Evolutionary conservation across 2,113 vertebrate genomes (phyloP).

Genomic region (Cairina moschata): DNA sequence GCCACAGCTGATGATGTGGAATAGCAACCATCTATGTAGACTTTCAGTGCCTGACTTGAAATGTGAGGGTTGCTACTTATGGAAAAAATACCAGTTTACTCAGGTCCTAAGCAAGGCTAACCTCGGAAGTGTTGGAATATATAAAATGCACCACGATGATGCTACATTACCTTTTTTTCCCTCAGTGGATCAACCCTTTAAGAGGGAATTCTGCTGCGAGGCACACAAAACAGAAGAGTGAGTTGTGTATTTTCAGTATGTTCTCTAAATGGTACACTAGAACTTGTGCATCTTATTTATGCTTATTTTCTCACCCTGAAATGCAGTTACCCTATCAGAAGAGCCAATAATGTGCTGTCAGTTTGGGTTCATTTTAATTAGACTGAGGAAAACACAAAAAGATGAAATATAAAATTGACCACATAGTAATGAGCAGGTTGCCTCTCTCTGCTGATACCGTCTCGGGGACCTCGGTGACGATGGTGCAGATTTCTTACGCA

Average conservation of each 20-base stretch:
- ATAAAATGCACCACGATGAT: neutral
- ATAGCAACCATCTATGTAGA: neutral
- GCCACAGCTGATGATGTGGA: neutral
- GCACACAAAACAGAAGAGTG: neutral
- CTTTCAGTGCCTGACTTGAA: neutral
- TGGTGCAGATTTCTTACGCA: neutral
- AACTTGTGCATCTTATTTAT: neutral
- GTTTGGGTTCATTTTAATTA: neutral
- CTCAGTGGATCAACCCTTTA: neutral
- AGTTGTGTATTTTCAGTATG: neutral
- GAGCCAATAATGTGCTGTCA: neutral
- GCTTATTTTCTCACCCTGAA: neutral
- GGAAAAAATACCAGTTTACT: neutral
- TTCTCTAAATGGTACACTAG: neutral
- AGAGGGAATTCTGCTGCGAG: neutral
- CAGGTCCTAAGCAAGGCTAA: neutral
- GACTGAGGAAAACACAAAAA: neutral
- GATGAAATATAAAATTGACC: neutral
- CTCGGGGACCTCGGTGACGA: neutral
- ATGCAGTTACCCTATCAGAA: neutral
- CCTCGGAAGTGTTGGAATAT: neutral
- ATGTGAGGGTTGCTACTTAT: neutral
- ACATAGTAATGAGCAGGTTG: neutral
- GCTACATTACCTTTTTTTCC: neutral
- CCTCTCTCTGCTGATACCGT: neutral